phyloP scores from a whole-genome alignment of 2,113 vertebrate species.

The Zapus hudsonius region DNA sequence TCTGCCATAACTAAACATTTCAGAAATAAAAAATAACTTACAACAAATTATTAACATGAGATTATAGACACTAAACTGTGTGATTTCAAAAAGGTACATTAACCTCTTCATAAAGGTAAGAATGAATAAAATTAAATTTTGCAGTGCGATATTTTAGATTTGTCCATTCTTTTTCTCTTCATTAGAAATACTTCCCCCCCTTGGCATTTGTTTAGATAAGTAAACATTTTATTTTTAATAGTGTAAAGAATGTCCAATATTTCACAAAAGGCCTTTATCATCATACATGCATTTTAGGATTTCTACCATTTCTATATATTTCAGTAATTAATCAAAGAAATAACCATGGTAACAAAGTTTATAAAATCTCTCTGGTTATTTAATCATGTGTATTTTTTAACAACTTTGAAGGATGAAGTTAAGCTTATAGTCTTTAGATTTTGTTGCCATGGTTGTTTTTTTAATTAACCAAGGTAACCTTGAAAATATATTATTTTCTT shows the following conservation, averaged over 20 bases:
- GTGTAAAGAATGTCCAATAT: not conserved
- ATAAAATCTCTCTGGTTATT: constrained; percentile 61
- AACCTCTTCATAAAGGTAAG: not conserved
- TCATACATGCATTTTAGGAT: not conserved
- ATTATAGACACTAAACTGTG: not conserved
- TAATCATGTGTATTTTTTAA: constrained; percentile 71
- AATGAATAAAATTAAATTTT: not conserved
- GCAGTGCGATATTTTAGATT: not conserved
- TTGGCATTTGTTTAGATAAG: not conserved
- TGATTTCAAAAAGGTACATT: not conserved
- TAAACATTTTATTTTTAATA: not conserved
- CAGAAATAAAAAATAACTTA: not conserved
- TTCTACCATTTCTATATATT: constrained; percentile 19
- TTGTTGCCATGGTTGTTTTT: constrained; percentile 3
- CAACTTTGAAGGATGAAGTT: constrained; percentile 72
- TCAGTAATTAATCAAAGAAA: constrained; percentile 11
- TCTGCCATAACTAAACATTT: not conserved
- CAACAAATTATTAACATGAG: not conserved
- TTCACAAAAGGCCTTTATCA: not conserved
- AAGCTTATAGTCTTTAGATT: constrained; percentile 54
- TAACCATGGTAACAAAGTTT: constrained; percentile 37
- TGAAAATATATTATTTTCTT: constrained; percentile 77
- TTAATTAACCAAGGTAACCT: constrained; percentile 80
- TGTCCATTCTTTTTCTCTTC: not conserved
- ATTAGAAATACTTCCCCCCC: not conserved